Evolutionary conservation across 2,888 invertebrate species (phyloP), one percentile per base, ranked within the genome.

Genomic region (Limnephilus lunatus): DNA sequence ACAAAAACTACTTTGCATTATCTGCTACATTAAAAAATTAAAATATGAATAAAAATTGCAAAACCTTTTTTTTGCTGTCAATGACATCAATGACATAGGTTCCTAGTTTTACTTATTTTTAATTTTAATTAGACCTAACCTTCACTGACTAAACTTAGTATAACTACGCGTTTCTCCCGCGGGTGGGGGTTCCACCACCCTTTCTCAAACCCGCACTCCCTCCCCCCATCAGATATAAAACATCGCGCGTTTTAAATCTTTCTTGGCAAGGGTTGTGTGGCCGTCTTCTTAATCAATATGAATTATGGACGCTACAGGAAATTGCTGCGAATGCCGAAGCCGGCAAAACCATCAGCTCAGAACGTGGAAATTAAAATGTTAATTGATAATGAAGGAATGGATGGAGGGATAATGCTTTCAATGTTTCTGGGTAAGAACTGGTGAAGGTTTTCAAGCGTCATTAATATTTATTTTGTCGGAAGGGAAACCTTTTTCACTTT

Each of bases 271-370:
- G 93, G 93, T 93, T 93, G 93, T 93, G 93, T 93, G 93, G 93
- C 92, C 93, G 92, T 91, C 92, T 93, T 92, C 92, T 93, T 93
- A 93, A 93, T 92, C 93, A 93, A 93, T 93, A 92, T 93, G 91
- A 93, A 93, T 93, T 93, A 93, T 93, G 91, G 91, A 92, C 92
- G 92, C 91, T 91, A 88, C 90, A 93, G 93, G 93, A 93, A 93
- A 93, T 93, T 92, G 90, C 91, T 91, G 92, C 90, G 92, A 92
- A 91, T 90, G 91, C 85, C 88, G 90, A 90, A 86, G 31, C 86
- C 86, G 91, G 32, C 15, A 53, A n/a, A 86, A 39, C 48, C 91
- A 53, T 44, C 89, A 81, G 25, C 44, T 80, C 86, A 86, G 86
- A 86, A 85, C n/a, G 82, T 90, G 91, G 88, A 88, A 91, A 91